Evolutionary conservation across 2,797 vertebrate species (phyloP), one percentile per base, ranked within the genome.

Genomic region (Channa striata): DNA sequence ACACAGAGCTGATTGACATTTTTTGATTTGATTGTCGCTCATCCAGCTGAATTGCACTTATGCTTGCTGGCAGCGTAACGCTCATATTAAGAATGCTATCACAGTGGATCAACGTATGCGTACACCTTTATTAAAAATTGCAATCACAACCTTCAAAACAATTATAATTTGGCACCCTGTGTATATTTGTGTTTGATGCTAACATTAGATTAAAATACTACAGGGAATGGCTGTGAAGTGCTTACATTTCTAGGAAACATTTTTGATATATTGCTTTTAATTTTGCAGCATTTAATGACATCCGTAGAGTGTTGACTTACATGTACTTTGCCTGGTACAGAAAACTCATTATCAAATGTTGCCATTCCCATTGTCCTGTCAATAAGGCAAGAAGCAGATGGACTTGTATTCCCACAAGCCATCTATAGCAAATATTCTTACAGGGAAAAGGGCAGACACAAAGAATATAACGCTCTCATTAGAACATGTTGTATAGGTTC

Each of bases 331-430:
- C 30, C 62, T 64, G 36, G 34, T 74, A 72, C 73, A 86, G 72
- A 60, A 87, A 88, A 74, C 57, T 52, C 78, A 49, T 82, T 74
- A 86, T 82, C 53, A 81, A 70, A 83, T 60, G 47, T 60, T 91
- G 87, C 78, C 60, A 86, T 90, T 93, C 91, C 91, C 88, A 80
- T 68, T 88, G 86, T 91, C 91, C 56, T 64, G 77, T 87, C 75
- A 87, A 84, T 88, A 74, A 60, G 64, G 67, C 59, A 79, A 81
- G 78, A 74, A 84, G 84, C 60, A 47, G 61, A 85, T 80, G 67
- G 72, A 78, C 81, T 76, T 71, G 48, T 86, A 72, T 83, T 86
- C 71, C 76, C 67, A 68, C 44, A 62, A 68, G 62, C 66, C 75
- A 66, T 82, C 68, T 52, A 77, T 74, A 64, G 65, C 68, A 72